Base-by-base conservation (phyloP, 2,113 vertebrate genomes). In the Saimiri boliviensis region DNA sequence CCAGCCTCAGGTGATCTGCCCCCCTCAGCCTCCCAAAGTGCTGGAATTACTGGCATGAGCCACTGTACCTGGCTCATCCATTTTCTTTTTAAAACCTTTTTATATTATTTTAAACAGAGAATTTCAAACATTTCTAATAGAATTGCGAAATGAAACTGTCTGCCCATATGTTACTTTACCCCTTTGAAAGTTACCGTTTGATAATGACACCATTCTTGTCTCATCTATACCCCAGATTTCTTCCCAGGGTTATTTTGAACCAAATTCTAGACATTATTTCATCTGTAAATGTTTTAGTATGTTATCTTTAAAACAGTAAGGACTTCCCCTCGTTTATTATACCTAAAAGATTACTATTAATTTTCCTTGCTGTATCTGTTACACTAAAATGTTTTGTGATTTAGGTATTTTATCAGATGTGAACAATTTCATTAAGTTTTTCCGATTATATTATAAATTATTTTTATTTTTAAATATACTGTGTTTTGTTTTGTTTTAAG, bases 401-500 rank as follows among this genome's bases (percentile, higher is more conserved):
- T 86, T 84, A 88, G 35, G 21, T 70, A 37, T 52, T 96, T 93
- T 93, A 86, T 86, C 77, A 92, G 27, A 54, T 93, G 2, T 93
- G 49, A 81, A 83, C 5, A 47, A 32, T 94, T 96, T 30, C 76
- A 56, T 73, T 89, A 37, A 42, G 54, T 56, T 95, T 4, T 68
- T 91, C 27, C 84, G 6, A 84, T 74, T 4, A 11, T 87, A 73
- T 58, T 84, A 68, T 73, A 85, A 88, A 83, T 76, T 83, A 81
- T 25, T 81, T 85, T 82, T 32, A 49, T 86, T 93, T 80, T 91
- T 91, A 32, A 93, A 30, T 83, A 3, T 85, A 7, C 47, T 87
- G 85, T 90, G 5, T 95, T 97, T 87, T 91, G 37, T 91, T 98
- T 96, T 97, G 45, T 96, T 97, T 96, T 94, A 93, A 99, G 99